phyloP scores from a whole-genome alignment of 2,888 invertebrate genomes.

The Drosophila nigritarsus region DNA sequence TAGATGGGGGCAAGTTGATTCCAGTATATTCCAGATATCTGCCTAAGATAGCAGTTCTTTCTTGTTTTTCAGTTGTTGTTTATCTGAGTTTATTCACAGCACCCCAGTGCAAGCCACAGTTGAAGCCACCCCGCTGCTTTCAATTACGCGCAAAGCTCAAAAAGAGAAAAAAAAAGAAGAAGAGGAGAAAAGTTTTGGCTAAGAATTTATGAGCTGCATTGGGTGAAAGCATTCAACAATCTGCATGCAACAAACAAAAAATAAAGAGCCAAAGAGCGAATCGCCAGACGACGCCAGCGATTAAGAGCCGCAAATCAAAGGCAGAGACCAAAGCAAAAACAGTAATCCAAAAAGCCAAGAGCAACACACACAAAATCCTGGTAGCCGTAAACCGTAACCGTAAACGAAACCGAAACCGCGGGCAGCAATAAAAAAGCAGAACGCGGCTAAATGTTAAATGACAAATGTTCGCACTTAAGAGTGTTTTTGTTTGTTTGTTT shows the following conservation, averaged over 20 bases:
- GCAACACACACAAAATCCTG: slow-evolving; percentile 26
- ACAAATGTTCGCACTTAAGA: slow-evolving; percentile 65
- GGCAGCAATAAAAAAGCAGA: slow-evolving; percentile 18
- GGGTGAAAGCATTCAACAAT: slow-evolving; percentile 44
- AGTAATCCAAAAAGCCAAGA: slow-evolving; percentile 16
- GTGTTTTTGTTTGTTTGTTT: slow-evolving; percentile 4
- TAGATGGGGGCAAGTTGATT: no score
- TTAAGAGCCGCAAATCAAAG: slow-evolving; percentile 75
- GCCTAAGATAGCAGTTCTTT: background rate
- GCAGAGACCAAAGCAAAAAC: slow-evolving; percentile 34
- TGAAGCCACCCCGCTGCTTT: slow-evolving; percentile 72
- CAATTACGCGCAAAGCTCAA: slow-evolving; percentile 61
- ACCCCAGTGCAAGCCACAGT: slow-evolving; percentile 27
- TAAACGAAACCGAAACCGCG: slow-evolving; percentile 40
- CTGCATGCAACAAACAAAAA: slow-evolving; percentile 43
- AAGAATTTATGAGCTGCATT: slow-evolving; percentile 72
- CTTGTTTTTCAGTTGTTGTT: background rate
- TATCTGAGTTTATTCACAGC: background rate
- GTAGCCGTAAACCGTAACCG: slow-evolving; percentile 8
- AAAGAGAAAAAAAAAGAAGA: slow-evolving; percentile 1
- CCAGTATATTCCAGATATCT: background rate
- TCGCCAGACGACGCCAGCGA: slow-evolving; percentile 75
- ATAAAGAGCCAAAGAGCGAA: slow-evolving; percentile 6
- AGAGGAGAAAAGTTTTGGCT: slow-evolving; percentile 30
- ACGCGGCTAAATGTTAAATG: slow-evolving; percentile 55